Percentiles rank a stretch among this genome's conserved stretches.
phyloP scores from a whole-genome alignment of 2,113 vertebrate species.

The Sardina pilchardus region DNA sequence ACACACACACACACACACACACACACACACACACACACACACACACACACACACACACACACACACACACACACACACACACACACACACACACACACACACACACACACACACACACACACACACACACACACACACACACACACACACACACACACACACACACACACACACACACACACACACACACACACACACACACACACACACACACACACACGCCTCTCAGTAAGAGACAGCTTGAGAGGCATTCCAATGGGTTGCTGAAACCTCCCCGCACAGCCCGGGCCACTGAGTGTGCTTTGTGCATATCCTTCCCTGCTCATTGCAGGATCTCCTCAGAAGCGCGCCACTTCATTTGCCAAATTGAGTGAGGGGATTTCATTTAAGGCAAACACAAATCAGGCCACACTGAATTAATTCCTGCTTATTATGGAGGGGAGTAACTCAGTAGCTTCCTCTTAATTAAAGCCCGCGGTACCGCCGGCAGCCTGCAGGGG shows the following conservation, averaged over 20 bases:
- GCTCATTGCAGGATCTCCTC: background rate
- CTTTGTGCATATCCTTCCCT: background rate
- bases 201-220: background rate
- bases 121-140: no score
- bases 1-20: background rate
- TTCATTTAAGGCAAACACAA: slow-evolving; percentile 3
- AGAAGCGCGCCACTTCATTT: background rate
- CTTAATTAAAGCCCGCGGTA: background rate
- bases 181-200: background rate
- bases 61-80: no score
- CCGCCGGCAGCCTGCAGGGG: background rate
- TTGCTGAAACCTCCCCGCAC: background rate
- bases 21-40: background rate
- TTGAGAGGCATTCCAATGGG: background rate
- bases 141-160: no score
- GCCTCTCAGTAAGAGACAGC: background rate
- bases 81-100: no score
- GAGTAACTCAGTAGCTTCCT: background rate
- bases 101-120: no score
- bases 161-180: background rate
- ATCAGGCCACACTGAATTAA: background rate
- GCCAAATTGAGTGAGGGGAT: background rate
- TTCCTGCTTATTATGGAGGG: background rate
- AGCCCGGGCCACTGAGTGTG: background rate
- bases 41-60: background rate